Conservation (phyloP, 2,113 vertebrate species). For the Chauna torquata region DNA sequence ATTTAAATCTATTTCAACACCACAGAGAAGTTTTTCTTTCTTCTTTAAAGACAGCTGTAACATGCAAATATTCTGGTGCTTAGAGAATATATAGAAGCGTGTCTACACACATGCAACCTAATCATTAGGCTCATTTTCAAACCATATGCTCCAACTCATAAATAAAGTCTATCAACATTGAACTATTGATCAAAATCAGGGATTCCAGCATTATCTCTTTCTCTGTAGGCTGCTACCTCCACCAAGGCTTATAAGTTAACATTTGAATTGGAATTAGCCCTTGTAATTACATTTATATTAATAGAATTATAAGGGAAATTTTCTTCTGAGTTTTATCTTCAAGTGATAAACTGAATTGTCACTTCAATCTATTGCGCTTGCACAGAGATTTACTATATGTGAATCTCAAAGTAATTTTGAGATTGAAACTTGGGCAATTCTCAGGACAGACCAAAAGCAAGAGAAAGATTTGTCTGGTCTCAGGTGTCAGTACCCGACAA, state of each 20-base stretch:
- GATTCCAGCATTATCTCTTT: background rate
- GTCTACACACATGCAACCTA: background rate
- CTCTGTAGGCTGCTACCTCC: constrained; percentile 22
- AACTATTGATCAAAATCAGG: constrained; percentile 56
- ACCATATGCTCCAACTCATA: constrained; percentile 21
- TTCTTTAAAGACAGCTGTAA: background rate
- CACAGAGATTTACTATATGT: constrained; percentile 58
- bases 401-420: constrained; percentile 26
- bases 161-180: constrained; percentile 49
- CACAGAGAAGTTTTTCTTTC: background rate
- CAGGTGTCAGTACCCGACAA: background rate
- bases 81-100: background rate
- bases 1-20: background rate
- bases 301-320: constrained; percentile 65
- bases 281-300: constrained; percentile 75
- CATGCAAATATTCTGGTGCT: constrained; percentile 10
- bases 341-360: constrained; percentile 70
- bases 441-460: background rate
- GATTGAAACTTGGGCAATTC: constrained; percentile 20
- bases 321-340: constrained; percentile 72
- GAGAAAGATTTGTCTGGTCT: constrained; percentile 3
- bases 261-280: constrained; percentile 71
- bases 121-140: constrained; percentile 34
- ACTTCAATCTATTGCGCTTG: constrained; percentile 47
- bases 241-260: constrained; percentile 56